Conservation (phyloP, 2,113 vertebrate species). For the Entosphenus tridentatus region DNA sequence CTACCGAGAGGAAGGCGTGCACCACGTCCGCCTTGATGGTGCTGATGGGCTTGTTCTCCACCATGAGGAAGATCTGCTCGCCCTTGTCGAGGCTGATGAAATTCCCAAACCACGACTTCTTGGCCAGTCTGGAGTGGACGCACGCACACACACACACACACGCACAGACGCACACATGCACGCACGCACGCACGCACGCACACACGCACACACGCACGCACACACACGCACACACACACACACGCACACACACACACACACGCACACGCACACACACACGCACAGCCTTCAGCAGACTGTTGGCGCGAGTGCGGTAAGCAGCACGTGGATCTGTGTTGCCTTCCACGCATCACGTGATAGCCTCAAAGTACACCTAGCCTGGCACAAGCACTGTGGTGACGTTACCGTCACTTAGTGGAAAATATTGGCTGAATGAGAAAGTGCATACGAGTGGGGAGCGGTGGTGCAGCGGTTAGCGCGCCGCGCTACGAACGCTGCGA, state of each 20-base stretch:
- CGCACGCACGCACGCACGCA: not conserved
- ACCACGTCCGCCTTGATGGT: constrained; percentile 80
- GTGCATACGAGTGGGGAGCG: too few species aligned
- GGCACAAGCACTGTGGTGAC: too few species aligned
- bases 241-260: not conserved
- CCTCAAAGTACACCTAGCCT: too few species aligned
- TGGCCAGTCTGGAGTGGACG: constrained; percentile 33
- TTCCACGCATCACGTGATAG: too few species aligned
- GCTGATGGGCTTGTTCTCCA: constrained; percentile 28
- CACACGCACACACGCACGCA: not conserved
- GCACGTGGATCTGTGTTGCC: too few species aligned
- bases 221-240: not conserved
- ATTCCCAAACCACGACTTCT: constrained; percentile 78
- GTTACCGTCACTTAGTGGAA: too few species aligned
- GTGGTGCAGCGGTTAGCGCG: too few species aligned
- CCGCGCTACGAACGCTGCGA: too few species aligned
- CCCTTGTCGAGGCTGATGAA: constrained; percentile 12
- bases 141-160: not conserved
- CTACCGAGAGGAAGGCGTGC: constrained; percentile 66
- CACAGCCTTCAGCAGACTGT: not conserved
- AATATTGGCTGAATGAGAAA: too few species aligned
- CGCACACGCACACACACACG: not conserved
- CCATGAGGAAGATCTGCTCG: too few species aligned
- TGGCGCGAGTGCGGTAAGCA: too few species aligned
- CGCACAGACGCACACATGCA: not conserved